Conservation (phyloP, 2,888 invertebrate genomes). For the Caenorhabditis plicata region DNA sequence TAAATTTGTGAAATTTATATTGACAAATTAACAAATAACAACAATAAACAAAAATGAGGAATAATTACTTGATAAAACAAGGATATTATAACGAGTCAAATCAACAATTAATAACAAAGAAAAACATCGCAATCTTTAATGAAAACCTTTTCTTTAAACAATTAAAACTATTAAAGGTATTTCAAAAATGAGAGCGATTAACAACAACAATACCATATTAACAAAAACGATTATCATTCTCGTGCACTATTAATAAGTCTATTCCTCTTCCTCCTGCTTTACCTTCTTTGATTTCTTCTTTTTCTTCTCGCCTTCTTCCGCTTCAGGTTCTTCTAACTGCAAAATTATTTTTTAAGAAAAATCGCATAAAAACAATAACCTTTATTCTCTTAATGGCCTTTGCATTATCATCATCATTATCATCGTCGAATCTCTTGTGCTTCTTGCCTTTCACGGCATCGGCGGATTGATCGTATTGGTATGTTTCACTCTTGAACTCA, state of each 20-base stretch:
- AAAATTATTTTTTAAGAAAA: not conserved
- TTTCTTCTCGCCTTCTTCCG: conserved; percentile 14
- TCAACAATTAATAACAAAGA: conserved; percentile 15
- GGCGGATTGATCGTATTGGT: conserved; percentile 53
- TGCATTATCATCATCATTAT: conserved; percentile 36
- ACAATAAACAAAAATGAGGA: conserved; percentile 8
- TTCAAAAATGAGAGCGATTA: conserved; percentile 3
- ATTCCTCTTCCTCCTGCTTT: conserved; percentile 36
- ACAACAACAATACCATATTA: conserved; percentile 12
- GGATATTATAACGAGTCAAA: conserved; percentile 25
- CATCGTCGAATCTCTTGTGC: conserved; percentile 33
- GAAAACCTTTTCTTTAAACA: not conserved
- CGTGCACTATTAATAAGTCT: conserved; percentile 3
- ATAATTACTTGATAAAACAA: not conserved
- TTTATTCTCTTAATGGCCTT: conserved; percentile 45
- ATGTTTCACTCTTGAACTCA: conserved; percentile 73
- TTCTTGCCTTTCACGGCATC: conserved; percentile 46
- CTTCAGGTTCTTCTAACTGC: conserved; percentile 25
- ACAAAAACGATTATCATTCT: conserved; percentile 29
- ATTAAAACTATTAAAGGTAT: not conserved
- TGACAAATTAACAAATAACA: conserved; percentile 23
- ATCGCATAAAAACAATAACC: conserved; percentile 1
- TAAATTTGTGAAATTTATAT: not conserved
- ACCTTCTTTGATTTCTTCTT: conserved; percentile 41
- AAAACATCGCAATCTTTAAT: not conserved